phyloP scores from a whole-genome alignment of 2,888 invertebrate species.

The Phymatocera aterrima region DNA sequence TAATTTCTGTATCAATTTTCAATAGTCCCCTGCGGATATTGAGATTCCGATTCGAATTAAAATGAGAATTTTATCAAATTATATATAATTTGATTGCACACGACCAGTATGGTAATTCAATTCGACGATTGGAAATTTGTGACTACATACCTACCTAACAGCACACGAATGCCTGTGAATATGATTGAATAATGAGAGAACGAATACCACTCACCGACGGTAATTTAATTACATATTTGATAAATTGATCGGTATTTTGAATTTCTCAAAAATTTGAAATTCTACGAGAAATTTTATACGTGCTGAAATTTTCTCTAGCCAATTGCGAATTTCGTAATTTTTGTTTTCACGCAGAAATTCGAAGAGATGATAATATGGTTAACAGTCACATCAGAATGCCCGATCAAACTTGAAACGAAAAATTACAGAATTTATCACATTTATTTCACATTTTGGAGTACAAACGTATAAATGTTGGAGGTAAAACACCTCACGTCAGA shows the following conservation, averaged over 20 bases:
- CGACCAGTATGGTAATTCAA: not conserved
- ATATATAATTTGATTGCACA: not conserved
- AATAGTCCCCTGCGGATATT: not conserved
- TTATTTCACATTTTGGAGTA: too few relatives aligned
- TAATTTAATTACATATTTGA: not conserved
- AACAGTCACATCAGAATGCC: too few relatives aligned
- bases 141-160: not conserved
- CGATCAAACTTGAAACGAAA: too few relatives aligned
- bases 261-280: not conserved
- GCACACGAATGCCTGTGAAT: not conserved
- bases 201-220: not conserved
- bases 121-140: not conserved
- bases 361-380: not conserved
- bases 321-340: not conserved
- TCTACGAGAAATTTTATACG: not conserved
- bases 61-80: not conserved
- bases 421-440: too few relatives aligned
- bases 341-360: not conserved
- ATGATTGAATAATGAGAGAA: not conserved
- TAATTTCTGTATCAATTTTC: not conserved
- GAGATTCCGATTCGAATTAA: not conserved
- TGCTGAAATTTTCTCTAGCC: not conserved
- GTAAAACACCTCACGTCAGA: too few relatives aligned
- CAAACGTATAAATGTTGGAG: too few relatives aligned
- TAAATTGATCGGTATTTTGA: not conserved